These are phyloP conservation scores for Pachypanchax playfairii DNA, from an alignment of 2,113 vertebrate species.

Conservation along the genomic window DNA sequence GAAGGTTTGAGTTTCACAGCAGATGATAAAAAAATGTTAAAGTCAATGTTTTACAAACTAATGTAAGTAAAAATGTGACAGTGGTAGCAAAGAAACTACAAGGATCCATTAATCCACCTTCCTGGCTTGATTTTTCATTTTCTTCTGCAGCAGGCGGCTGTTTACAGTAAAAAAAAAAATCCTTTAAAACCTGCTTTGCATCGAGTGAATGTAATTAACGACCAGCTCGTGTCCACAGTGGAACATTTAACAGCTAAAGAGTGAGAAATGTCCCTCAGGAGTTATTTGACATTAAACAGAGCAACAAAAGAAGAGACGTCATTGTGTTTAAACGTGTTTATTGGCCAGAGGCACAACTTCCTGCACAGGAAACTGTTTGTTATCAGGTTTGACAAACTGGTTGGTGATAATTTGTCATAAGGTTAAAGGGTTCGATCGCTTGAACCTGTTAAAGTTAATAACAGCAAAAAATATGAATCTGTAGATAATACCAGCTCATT, in stretches of 20 bases:
- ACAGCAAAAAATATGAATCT: too few relatives aligned
- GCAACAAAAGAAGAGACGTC: slow-evolving; percentile 4
- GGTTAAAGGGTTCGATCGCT: too few relatives aligned
- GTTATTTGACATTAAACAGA: slow-evolving; percentile 23
- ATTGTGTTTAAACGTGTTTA: slow-evolving; percentile 19
- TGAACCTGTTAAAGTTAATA: too few relatives aligned
- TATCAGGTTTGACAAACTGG: background rate
- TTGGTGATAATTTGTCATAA: slow-evolving; percentile 19
- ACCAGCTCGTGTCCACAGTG: slow-evolving; percentile 16
- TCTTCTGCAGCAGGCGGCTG: background rate
- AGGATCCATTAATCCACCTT: background rate
- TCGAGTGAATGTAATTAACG: slow-evolving; percentile 5
- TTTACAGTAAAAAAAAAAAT: background rate
- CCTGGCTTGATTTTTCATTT: background rate
- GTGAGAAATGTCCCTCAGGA: slow-evolving; percentile 7
- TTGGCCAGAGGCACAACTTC: slow-evolving; percentile 6
- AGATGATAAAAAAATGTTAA: background rate
- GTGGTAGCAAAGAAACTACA: background rate
- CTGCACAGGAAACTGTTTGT: slow-evolving; percentile 7
- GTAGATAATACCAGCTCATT: too few relatives aligned
- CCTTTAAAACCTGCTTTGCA: background rate
- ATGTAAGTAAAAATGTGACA: slow-evolving; percentile 13
- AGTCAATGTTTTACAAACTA: background rate
- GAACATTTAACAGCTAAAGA: slow-evolving; percentile 13
- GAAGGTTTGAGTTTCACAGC: too few relatives aligned